Conservation (phyloP, 2,888 invertebrate genomes). For the Ephialtes manifestator region DNA sequence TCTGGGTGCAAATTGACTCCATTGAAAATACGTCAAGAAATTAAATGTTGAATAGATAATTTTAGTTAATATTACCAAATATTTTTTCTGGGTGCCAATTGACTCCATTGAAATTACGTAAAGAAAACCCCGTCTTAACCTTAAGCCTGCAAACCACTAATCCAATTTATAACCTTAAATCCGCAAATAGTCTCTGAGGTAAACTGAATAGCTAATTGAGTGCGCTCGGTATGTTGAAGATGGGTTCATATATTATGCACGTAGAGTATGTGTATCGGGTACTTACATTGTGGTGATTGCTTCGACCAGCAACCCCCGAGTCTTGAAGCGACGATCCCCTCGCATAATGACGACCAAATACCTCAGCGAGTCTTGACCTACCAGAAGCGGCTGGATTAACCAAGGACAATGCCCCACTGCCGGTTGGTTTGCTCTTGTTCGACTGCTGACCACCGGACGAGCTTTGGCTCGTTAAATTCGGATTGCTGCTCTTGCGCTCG, state of each 20-base stretch:
- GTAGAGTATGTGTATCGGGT: background rate
- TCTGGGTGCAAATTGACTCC: too few relatives aligned
- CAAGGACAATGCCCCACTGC: constrained; percentile 61
- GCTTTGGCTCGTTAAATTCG: constrained; percentile 81
- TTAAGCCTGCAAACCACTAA: too few relatives aligned
- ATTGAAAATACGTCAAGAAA: too few relatives aligned
- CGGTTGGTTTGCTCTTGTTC: constrained; percentile 65
- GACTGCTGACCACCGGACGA: constrained; percentile 65
- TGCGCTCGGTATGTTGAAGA: background rate
- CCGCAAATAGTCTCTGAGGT: background rate
- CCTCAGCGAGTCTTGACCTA: constrained; percentile 87
- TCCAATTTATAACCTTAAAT: too few relatives aligned
- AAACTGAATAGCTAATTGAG: background rate
- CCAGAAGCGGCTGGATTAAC: constrained; percentile 72
- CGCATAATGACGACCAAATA: constrained; percentile 86
- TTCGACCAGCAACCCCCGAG: constrained; percentile 75
- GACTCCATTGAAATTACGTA: too few relatives aligned
- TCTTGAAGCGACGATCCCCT: constrained; percentile 81
- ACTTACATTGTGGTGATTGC: constrained; percentile 81
- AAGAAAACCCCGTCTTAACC: too few relatives aligned
- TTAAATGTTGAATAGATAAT: too few relatives aligned
- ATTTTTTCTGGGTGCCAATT: too few relatives aligned
- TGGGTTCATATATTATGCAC: background rate
- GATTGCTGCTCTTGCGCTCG: constrained; percentile 86
- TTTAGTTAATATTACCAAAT: too few relatives aligned